Percentiles rank a stretch among this genome's conserved stretches.
These are phyloP conservation scores for Thaumetopoea pityocampa DNA, from an alignment of 1,140 invertebrate species.

Conservation along the genomic window DNA sequence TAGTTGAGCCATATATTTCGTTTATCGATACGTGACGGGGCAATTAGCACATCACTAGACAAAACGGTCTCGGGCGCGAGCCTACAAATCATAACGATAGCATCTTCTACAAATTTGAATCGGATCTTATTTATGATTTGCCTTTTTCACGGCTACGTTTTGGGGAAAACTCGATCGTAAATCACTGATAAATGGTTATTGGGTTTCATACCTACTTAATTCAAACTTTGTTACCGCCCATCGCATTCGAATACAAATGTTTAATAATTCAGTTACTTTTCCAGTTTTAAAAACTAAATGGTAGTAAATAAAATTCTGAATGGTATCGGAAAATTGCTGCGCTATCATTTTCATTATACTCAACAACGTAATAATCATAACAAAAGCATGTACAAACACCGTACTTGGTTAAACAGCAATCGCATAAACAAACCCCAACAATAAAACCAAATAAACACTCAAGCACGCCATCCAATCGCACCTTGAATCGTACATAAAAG, in stretches of 20 bases:
- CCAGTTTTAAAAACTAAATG: conserved; percentile 16
- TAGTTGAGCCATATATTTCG: conserved; percentile 23
- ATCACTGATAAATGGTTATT: conserved; percentile 67
- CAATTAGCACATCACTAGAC: conserved; percentile 72
- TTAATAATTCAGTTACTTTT: conserved; percentile 11
- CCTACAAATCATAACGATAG: conserved; percentile 75
- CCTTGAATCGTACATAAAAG: conserved; percentile 75
- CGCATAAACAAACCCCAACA: conserved; percentile 75
- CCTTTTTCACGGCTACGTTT: conserved; percentile 74
- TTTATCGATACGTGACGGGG: conserved; percentile 58
- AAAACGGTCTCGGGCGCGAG: conserved; percentile 68
- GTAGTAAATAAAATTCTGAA: conserved; percentile 22
- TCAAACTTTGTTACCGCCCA: conserved; percentile 39
- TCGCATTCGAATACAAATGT: conserved; percentile 11
- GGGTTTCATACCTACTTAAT: conserved; percentile 52
- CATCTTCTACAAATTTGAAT: conserved; percentile 78
- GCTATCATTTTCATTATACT: conserved; percentile 52
- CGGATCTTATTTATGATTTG: conserved; percentile 76
- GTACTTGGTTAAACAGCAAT: conserved; percentile 74
- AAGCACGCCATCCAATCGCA: conserved; percentile 74
- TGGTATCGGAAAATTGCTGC: conserved; percentile 36
- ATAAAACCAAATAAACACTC: conserved; percentile 75
- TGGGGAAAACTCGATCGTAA: conserved; percentile 70
- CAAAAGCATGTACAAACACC: conserved; percentile 68
- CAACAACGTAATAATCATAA: conserved; percentile 73